Evolutionary conservation across 2,888 invertebrate genomes (phyloP), one percentile per base, ranked within the genome.

Genomic region (Campaea margaritaria): DNA sequence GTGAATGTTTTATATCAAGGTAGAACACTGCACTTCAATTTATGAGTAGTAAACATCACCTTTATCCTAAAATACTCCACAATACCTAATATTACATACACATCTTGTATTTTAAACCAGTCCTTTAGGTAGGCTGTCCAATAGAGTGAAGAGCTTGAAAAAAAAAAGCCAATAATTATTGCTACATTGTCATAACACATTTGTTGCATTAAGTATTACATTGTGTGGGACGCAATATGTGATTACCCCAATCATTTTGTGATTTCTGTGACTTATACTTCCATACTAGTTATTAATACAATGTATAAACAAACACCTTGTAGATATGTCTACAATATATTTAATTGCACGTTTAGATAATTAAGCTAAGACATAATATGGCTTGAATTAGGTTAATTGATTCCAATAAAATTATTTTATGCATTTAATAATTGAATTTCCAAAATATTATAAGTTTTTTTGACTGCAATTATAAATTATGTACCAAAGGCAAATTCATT

Each of bases 221-320:
- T 46, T 60, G 48, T 55, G 54, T 58, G 55, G 56, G 34, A 38
- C 21, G 38, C 46, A 50, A 38, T 49, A 51, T 59, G 65, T 68
- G 68, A 65, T 63, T 47, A 51, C 11, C 53, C 49, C 59, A 49
- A 59, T 59, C 14, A 21, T 51, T 61, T 62, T 64, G 67, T 68
- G 67, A 68, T 68, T 62, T 51, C 50, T 58, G 65, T 62, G 64
- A 68, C 68, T 68, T 64, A 62, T 50, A 62, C 62, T 65, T 62
- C 61, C 55, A 52, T 49, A 15, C 49, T 64, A 68, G 55, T 50
- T 50, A 50, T 54, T 46, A 54, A 28, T 28, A 38, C 1, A 28
- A 28, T 46, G 36, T 15, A 45, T 45, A 3, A 11, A 39, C 9
- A 39, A 39, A 50, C 31, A 27, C 13, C n/a, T 27, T 49, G 44